Percentiles rank a stretch among this genome's conserved stretches.
These are phyloP conservation scores for Epirrhoe alternata DNA, from an alignment of 2,888 invertebrate genomes.

Conservation along the genomic window DNA sequence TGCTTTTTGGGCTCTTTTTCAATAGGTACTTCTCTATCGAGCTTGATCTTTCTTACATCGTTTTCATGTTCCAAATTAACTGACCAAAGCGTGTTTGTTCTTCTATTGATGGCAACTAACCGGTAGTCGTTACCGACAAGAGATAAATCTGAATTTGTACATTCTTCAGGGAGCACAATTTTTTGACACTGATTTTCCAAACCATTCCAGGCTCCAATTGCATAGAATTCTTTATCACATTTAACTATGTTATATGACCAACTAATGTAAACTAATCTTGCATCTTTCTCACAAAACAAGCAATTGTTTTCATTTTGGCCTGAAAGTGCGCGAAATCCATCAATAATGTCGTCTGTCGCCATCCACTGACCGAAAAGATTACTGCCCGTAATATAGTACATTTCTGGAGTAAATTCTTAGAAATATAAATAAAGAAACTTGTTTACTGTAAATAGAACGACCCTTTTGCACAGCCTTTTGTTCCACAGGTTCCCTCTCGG, in stretches of 20 bases:
- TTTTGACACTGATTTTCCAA: constrained; percentile 55
- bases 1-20: constrained; percentile 50
- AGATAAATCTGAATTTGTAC: constrained; percentile 43
- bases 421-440: too few species aligned
- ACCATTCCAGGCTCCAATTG: constrained; percentile 66
- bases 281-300: constrained; percentile 43
- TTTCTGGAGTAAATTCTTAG: constrained; percentile 17
- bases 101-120: constrained; percentile 56
- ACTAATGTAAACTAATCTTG: constrained; percentile 56
- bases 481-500: too few species aligned
- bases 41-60: constrained; percentile 52
- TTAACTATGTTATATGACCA: constrained; percentile 77
- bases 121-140: constrained; percentile 69
- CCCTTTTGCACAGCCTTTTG: too few species aligned
- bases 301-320: constrained; percentile 25
- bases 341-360: constrained; percentile 50
- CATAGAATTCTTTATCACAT: constrained; percentile 53
- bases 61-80: constrained; percentile 55
- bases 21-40: constrained; percentile 55
- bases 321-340: constrained; percentile 53
- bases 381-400: constrained; percentile 66
- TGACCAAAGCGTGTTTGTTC: constrained; percentile 55
- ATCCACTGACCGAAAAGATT: constrained; percentile 79
- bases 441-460: too few species aligned
- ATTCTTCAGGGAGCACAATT: constrained; percentile 58